Conservation (phyloP, 2,113 vertebrate genomes). For the Helogale parvula region DNA sequence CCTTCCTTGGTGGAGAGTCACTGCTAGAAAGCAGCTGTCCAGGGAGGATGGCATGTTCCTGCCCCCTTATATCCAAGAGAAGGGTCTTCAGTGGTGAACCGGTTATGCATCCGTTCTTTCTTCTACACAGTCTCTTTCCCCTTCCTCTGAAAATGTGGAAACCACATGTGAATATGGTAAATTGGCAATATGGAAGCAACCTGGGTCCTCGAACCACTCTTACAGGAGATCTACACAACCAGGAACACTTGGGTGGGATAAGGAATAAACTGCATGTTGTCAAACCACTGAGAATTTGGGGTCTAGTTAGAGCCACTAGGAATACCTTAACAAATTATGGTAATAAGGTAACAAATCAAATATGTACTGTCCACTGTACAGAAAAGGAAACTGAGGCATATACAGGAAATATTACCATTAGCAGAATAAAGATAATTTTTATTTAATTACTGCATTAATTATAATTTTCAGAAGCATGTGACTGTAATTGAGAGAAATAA, state of each 20-base stretch:
- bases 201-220: background rate
- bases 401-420: background rate
- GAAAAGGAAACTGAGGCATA: background rate
- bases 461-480: background rate
- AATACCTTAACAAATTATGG: background rate
- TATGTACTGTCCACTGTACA: background rate
- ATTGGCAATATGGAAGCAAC: background rate
- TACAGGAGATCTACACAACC: background rate
- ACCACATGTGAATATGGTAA: background rate
- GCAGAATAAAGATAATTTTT: conserved; percentile 18
- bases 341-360: background rate
- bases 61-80: background rate
- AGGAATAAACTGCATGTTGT: background rate
- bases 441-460: background rate
- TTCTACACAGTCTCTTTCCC: background rate
- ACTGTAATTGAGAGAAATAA: conserved; percentile 25
- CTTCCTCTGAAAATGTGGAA: background rate
- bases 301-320: background rate
- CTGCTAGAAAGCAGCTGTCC: background rate
- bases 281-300: background rate
- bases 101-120: background rate
- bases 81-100: background rate
- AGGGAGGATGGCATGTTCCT: background rate
- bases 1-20: background rate
- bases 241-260: background rate